These are phyloP conservation scores for Pygoscelis antarcticus DNA, from an alignment of 2,113 vertebrate species.

Conservation along the genomic window DNA sequence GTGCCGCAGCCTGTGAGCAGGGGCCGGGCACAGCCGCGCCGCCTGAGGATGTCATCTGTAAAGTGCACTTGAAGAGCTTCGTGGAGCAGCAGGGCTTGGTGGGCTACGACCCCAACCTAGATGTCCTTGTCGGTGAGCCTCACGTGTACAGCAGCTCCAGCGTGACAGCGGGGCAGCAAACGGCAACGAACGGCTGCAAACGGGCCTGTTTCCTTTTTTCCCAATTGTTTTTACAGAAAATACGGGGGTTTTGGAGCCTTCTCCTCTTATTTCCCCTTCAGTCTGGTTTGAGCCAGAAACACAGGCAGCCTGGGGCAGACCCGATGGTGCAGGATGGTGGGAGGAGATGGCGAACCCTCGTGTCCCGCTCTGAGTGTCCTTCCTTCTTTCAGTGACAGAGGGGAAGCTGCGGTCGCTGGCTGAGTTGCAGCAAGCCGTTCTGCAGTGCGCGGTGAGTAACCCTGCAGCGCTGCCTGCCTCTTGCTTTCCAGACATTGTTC, in stretches of 20 bases:
- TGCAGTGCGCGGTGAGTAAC: constrained; percentile 70
- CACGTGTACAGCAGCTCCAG: not conserved
- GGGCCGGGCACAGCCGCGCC: not conserved
- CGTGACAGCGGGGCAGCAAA: not conserved
- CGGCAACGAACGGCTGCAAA: no score
- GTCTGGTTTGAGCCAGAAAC: not conserved
- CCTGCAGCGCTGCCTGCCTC: accelerated
- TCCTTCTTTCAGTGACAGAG: constrained; percentile 80
- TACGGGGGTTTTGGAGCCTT: accelerated
- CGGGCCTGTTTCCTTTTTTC: not conserved
- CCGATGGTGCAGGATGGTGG: accelerated
- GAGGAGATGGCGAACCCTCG: accelerated
- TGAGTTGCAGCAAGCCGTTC: constrained; percentile 81
- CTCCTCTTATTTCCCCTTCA: not conserved
- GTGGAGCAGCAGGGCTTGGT: constrained; percentile 74
- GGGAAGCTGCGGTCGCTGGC: constrained; percentile 81
- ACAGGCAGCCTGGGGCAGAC: not conserved
- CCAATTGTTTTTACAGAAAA: not conserved
- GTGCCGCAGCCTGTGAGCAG: not conserved
- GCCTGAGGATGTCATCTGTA: not conserved
- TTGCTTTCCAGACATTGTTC: accelerated
- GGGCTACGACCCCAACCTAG: constrained; percentile 88
- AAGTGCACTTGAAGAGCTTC: constrained; percentile 78
- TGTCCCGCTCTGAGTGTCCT: not conserved
- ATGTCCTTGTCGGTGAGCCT: constrained; percentile 69